Evolutionary conservation across 2,888 invertebrate genomes (phyloP), one percentile per base, ranked within the genome.

Genomic region (Pegoplata infirma): DNA sequence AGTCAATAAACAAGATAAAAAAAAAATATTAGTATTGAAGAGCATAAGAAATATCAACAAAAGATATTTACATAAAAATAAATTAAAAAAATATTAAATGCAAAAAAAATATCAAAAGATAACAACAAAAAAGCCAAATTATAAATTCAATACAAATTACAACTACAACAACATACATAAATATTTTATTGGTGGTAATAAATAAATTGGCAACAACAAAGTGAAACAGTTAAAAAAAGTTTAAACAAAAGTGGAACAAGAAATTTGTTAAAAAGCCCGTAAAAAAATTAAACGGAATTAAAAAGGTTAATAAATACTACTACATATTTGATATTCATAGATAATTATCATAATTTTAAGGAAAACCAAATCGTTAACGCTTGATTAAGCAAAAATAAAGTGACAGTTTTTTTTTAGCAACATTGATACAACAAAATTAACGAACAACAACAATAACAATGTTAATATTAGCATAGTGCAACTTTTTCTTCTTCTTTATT

Each of bases 321-420:
- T n/a, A n/a, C n/a, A n/a, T n/a, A n/a, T n/a, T n/a, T n/a, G n/a
- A n/a, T n/a, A n/a, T n/a, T n/a, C n/a, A 8, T 53, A 55, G 17
- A 32, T 17, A 14, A 28, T 5, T 32, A 55, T 32, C 28, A 1
- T 6, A 12, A 56, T 14, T 10, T 49, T 32, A 25, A 51, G 23
- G 32, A 8, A 36, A 55, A 19, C n/a, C n/a, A n/a, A n/a, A n/a
- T n/a, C n/a, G n/a, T n/a, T n/a, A 16, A 69, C 76, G 63, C 46
- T 64, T 81, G 82, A 81, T 78, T 82, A 78, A 56, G 71, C 81
- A 74, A 83, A 83, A 82, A 76, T 58, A 77, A 81, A 81, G 82
- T 85, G 84, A 81, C 81, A 83, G 61, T 73, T 72, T 79, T 28
- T 36, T 10, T 16, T 51, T 36, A 36, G n/a, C n/a, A n/a, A n/a